These are phyloP conservation scores for Pelvicachromis taeniatus DNA, from an alignment of 2,113 vertebrate species.

Conservation along the genomic window DNA sequence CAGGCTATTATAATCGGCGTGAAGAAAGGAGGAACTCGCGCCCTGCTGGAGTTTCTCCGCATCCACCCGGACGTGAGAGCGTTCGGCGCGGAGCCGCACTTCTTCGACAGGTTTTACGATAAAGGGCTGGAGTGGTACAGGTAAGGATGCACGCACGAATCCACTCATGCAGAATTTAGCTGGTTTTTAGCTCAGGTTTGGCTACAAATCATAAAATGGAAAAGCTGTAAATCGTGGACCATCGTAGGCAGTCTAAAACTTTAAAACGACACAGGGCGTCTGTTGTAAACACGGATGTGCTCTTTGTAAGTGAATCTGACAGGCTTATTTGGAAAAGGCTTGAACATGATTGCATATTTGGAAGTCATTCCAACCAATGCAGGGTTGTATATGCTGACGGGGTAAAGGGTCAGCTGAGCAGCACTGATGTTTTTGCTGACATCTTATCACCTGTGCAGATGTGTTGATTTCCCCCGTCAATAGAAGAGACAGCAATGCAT, in stretches of 20 bases:
- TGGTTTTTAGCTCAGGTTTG: background rate
- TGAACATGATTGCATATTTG: background rate
- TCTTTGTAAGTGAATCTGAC: background rate
- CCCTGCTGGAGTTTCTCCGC: conserved; percentile 79
- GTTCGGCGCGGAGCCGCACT: conserved; percentile 77
- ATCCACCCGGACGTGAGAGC: conserved; percentile 79
- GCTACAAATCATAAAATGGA: background rate
- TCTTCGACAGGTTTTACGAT: conserved; percentile 76
- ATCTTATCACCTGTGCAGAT: background rate
- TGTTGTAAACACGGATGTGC: background rate
- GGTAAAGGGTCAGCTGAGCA: background rate
- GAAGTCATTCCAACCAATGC: background rate
- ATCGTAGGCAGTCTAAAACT: background rate
- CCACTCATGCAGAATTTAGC: accelerated
- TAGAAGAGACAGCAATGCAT: background rate
- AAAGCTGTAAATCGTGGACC: background rate
- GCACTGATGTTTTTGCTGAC: background rate
- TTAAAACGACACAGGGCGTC: background rate
- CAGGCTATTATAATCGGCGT: conserved; percentile 76
- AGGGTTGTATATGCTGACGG: background rate
- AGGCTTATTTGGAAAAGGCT: background rate
- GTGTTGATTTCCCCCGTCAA: conserved; percentile 29
- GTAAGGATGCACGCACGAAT: conserved; percentile 23
- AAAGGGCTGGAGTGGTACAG: conserved; percentile 78
- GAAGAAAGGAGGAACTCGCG: conserved; percentile 80